A percentile compares a stretch with the other conserved stretches of the same genome.
Conservation (phyloP, 2,113 vertebrate genomes). For the Pheucticus melanocephalus region DNA sequence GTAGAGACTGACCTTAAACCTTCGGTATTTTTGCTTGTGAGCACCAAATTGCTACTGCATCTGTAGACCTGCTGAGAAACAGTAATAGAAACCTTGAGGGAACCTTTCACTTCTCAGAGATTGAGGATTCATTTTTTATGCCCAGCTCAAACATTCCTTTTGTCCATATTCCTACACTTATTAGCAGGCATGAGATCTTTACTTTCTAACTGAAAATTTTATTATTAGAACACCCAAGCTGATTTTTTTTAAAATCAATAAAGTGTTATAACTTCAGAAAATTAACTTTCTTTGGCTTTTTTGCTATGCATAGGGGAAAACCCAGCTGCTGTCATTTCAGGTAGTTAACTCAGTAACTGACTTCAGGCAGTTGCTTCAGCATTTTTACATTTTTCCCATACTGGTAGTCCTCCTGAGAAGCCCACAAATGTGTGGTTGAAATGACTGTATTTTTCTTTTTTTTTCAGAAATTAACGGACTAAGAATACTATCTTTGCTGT, state of each 20-base stretch:
- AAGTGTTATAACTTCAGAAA: not conserved
- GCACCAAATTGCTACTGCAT: not conserved
- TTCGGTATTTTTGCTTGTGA: conserved; percentile 28
- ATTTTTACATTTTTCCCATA: not conserved
- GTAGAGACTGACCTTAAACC: not conserved
- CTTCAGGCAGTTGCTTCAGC: not conserved
- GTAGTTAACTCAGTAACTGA: not conserved
- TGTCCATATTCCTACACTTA: not conserved
- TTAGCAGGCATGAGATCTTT: not conserved
- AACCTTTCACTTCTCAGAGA: not conserved
- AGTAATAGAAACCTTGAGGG: conserved; percentile 9
- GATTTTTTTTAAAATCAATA: not conserved
- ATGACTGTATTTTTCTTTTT: not conserved
- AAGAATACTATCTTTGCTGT: not conserved
- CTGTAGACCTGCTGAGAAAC: conserved; percentile 15
- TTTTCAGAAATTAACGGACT: not conserved
- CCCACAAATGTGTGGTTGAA: not conserved
- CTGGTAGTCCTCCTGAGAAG: not conserved
- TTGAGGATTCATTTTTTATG: not conserved
- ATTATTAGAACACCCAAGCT: not conserved
- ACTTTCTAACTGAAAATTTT: not conserved
- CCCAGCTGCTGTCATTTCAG: not conserved
- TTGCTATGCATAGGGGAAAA: not conserved
- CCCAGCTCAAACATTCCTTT: not conserved
- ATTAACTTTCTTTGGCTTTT: not conserved